Evolutionary conservation across 2,888 invertebrate genomes (phyloP), one percentile per base, ranked within the genome.

Genomic region (Philereme transversata): DNA sequence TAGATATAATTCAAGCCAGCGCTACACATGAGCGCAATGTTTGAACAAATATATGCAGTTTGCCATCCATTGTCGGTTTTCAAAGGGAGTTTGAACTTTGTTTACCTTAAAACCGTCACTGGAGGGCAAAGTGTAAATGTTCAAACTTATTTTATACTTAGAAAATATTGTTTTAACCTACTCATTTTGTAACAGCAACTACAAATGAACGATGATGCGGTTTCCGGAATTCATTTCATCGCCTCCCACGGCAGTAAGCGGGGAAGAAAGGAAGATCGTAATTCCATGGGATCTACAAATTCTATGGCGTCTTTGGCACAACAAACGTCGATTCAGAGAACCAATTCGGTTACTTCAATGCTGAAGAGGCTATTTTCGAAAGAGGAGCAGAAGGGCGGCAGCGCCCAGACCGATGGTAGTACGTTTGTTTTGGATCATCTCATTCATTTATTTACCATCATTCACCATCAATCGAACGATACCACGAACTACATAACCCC

Each of bases 301-400:
- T 92, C 93, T 4, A 83, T 93, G 89, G 83, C 81, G 63, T 97
- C 83, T 84, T 94, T 66, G 35, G 67, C 57, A 86, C 95, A 85
- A 94, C 96, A 66, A 94, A 96, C 69, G 89, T 96, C 65, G 0
- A 88, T 97, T 73, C 94, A 95, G 0, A 92, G 97, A 51, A 95
- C 95, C 0, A 95, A 95, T 74, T 97, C 97, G 0, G 96, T 97
- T 41, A 96, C 97, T 0, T 96, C 95, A 8, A 95, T 96, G 76
- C 84, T 97, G 5, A 96, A 96, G 78, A 93, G 96, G 67, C 89
- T 97, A 55, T 96, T 97, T 76, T 96, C 95, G 51, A 94, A 96
- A 64, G 97, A 97, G 65, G 96, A 96, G 48, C 87, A 86, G 58
- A 92, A 92, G 41, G 76, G 77, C 5, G 76, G 77, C 5, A 68